These are phyloP conservation scores for Dallia pectoralis DNA, from an alignment of 2,797 vertebrate species.

Conservation along the genomic window DNA sequence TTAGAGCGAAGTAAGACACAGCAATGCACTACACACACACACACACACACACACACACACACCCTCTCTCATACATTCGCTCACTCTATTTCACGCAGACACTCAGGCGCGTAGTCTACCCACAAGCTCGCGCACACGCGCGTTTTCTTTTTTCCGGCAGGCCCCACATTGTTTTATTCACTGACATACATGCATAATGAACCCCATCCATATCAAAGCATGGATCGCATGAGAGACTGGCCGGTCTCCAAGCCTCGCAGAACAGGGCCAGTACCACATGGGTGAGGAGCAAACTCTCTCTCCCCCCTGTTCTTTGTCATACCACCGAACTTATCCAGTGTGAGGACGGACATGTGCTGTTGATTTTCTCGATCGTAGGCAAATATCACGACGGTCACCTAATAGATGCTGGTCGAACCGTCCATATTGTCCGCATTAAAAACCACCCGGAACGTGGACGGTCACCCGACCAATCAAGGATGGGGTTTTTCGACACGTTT, in stretches of 20 bases:
- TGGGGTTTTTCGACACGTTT: slow-evolving; percentile 52
- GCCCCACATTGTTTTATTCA: slow-evolving; percentile 61
- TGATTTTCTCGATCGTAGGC: slow-evolving; percentile 70
- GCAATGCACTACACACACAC: not conserved
- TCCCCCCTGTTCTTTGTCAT: slow-evolving; percentile 66
- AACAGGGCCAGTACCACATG: slow-evolving; percentile 71
- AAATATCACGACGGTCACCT: slow-evolving; percentile 63
- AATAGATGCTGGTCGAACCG: slow-evolving; percentile 66
- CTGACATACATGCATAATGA: slow-evolving; percentile 75
- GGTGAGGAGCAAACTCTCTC: slow-evolving; percentile 69
- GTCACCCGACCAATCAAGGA: slow-evolving; percentile 51
- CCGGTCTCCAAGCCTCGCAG: slow-evolving; percentile 59
- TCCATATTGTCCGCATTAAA: slow-evolving; percentile 48
- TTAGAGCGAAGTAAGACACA: too few relatives aligned
- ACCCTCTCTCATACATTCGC: not conserved
- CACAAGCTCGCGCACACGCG: slow-evolving; percentile 41
- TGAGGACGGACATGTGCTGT: slow-evolving; percentile 72
- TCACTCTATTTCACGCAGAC: slow-evolving; percentile 6
- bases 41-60: slow-evolving; percentile 13
- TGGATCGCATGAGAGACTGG: slow-evolving; percentile 61
- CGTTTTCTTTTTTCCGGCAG: slow-evolving; percentile 31
- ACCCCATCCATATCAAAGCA: slow-evolving; percentile 73
- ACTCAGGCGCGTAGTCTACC: slow-evolving; percentile 19
- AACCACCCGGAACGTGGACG: slow-evolving; percentile 39
- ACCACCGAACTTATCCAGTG: slow-evolving; percentile 66